Evolutionary conservation across 2,888 invertebrate species (phyloP).

Genomic region (Rhagonycha lutea): DNA sequence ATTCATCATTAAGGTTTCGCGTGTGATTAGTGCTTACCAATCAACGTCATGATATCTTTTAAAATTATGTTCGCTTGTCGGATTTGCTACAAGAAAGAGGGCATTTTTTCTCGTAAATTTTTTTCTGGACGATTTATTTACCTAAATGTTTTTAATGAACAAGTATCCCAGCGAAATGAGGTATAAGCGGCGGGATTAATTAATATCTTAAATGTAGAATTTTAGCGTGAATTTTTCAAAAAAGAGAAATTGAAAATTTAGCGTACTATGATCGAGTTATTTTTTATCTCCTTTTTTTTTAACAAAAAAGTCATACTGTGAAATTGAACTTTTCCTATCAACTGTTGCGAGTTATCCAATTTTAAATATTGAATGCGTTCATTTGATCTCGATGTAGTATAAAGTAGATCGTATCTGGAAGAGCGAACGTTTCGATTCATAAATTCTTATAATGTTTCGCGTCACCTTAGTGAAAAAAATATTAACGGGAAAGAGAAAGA

Average conservation of each 20-base stretch:
- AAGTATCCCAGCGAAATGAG: constrained; percentile 21
- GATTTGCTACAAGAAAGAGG: not conserved
- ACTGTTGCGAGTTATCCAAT: constrained; percentile 49
- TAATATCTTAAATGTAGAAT: constrained; percentile 15
- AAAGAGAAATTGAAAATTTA: constrained; percentile 16
- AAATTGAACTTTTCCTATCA: constrained; percentile 46
- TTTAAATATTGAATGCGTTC: constrained; percentile 45
- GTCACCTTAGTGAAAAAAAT: constrained; percentile 20
- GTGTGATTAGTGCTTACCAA: constrained; percentile 12
- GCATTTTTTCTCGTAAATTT: constrained; percentile 8
- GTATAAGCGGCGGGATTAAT: constrained; percentile 28
- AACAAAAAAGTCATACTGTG: constrained; percentile 31
- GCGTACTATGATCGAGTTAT: not conserved
- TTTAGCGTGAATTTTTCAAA: constrained; percentile 9
- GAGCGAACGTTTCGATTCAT: constrained; percentile 19
- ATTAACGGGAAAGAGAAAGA: constrained; percentile 25
- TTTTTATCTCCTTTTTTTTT: constrained; percentile 6
- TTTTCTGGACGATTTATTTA: constrained; percentile 26
- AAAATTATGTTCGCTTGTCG: constrained; percentile 5
- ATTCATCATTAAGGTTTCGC: constrained; percentile 14
- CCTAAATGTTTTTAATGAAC: constrained; percentile 26
- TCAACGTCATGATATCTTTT: constrained; percentile 12
- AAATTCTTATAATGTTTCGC: constrained; percentile 13
- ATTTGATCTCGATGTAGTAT: constrained; percentile 44
- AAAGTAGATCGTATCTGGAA: constrained; percentile 38